phyloP scores from a whole-genome alignment of 2,888 invertebrate species.

The Halictus ligatus region DNA sequence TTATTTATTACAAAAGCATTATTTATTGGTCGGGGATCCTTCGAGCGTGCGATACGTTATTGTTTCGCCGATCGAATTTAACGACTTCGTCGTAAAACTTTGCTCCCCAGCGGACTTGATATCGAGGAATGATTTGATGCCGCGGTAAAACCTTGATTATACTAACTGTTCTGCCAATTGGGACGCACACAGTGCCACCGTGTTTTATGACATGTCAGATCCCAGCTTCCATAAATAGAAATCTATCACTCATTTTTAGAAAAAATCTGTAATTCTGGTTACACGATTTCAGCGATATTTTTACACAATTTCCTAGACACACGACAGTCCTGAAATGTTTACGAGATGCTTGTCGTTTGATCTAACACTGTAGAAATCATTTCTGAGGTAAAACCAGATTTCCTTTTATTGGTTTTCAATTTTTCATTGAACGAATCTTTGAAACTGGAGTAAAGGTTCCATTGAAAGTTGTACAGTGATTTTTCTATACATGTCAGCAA shows the following conservation, averaged over 20 bases:
- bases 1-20: conserved; percentile 78
- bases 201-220: background rate
- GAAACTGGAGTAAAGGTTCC: too few species aligned
- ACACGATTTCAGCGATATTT: too few species aligned
- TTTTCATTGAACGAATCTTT: too few species aligned
- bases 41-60: conserved; percentile 67
- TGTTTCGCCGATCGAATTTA: conserved; percentile 64
- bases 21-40: conserved; percentile 72
- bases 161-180: background rate
- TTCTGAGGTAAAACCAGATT: too few species aligned
- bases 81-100: conserved; percentile 54
- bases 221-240: background rate
- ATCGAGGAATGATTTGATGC: conserved; percentile 30
- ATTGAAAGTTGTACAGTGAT: too few species aligned
- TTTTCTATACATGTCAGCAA: too few species aligned
- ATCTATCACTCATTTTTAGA: background rate
- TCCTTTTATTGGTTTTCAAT: too few species aligned
- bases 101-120: conserved; percentile 32
- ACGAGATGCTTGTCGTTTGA: too few species aligned
- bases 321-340: too few species aligned
- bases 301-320: too few species aligned
- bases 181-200: background rate
- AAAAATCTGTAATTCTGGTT: too few species aligned
- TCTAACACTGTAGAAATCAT: too few species aligned
- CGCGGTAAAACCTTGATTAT: background rate